Percentiles rank a stretch among this genome's conserved stretches.
Conservation (phyloP, 2,113 vertebrate genomes). For the Lophius piscatorius region DNA sequence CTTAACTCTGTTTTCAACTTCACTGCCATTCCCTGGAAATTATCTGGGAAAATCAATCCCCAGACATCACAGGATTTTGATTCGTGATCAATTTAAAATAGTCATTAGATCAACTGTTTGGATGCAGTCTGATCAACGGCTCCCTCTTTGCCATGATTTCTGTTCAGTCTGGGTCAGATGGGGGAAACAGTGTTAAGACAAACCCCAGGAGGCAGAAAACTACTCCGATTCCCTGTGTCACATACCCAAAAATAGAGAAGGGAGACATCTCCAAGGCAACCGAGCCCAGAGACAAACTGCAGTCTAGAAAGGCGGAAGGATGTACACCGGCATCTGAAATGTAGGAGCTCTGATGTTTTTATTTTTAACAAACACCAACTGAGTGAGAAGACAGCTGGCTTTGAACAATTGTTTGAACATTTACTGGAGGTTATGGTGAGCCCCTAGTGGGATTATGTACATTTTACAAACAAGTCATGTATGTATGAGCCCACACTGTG, state of each 20-base stretch:
- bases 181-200: slow-evolving; percentile 30
- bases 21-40: neutral
- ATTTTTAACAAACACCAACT: no score
- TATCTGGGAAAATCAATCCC: neutral
- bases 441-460: no score
- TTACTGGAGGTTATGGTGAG: no score
- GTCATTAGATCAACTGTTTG: neutral
- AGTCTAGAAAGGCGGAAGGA: slow-evolving; percentile 25
- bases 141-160: slow-evolving; percentile 34
- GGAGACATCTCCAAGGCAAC: slow-evolving; percentile 68
- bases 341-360: no score
- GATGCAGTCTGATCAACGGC: slow-evolving; percentile 8
- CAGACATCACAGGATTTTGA: neutral
- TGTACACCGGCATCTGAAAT: no score
- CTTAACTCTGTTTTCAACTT: neutral
- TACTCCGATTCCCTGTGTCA: slow-evolving; percentile 24
- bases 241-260: slow-evolving; percentile 59
- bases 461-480: no score
- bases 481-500: no score
- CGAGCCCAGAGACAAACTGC: slow-evolving; percentile 41
- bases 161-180: slow-evolving; percentile 37
- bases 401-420: no score
- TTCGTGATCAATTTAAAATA: neutral
- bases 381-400: no score
- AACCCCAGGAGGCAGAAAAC: slow-evolving; percentile 55